phyloP scores from a whole-genome alignment of 2,113 vertebrate species.

The Xiphias gladius region DNA sequence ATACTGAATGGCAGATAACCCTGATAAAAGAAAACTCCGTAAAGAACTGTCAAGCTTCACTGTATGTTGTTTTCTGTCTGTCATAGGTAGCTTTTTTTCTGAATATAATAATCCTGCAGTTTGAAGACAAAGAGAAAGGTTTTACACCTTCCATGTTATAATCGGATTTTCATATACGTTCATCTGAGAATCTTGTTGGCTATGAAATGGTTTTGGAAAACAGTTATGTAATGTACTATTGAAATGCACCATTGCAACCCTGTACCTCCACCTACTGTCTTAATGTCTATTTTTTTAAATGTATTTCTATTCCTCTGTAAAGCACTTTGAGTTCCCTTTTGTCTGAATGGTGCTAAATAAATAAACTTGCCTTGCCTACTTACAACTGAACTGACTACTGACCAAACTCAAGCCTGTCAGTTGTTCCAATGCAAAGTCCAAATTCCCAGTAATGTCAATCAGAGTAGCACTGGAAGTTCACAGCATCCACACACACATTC shows the following conservation, averaged over 20 bases:
- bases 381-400: neutral
- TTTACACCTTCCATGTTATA: neutral
- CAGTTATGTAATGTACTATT: neutral
- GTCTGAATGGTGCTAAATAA: too few species aligned
- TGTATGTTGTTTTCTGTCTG: neutral
- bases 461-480: neutral
- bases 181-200: slow-evolving; percentile 4
- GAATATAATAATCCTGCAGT: neutral
- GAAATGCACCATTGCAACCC: neutral
- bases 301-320: too few species aligned
- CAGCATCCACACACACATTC: neutral
- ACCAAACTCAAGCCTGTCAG: neutral
- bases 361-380: too few species aligned
- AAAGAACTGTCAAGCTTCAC: neutral
- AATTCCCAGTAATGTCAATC: neutral
- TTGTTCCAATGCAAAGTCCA: neutral
- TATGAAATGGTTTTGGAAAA: neutral
- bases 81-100: neutral
- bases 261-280: neutral
- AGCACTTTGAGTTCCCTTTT: too few species aligned
- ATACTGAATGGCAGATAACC: neutral
- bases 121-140: neutral
- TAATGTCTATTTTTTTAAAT: too few species aligned
- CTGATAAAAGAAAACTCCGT: neutral
- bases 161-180: neutral